Conservation (phyloP, 2,888 invertebrate genomes). For the Andrena camellia region DNA sequence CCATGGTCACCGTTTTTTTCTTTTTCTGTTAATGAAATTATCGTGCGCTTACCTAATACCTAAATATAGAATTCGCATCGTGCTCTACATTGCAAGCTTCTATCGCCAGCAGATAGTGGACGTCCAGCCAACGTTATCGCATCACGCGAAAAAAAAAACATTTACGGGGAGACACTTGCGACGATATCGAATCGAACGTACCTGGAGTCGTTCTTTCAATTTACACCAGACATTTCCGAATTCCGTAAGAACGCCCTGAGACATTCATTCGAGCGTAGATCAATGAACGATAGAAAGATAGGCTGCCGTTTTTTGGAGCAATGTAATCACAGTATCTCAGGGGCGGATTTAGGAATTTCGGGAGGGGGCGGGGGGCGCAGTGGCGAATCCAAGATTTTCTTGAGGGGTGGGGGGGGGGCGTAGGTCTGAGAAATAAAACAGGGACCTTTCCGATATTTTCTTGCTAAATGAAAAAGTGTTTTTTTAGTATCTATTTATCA, state of each 20-base stretch:
- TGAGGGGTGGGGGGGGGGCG: too few species aligned
- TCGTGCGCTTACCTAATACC: conserved; percentile 71
- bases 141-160: background rate
- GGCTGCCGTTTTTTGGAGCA: too few species aligned
- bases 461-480: too few species aligned
- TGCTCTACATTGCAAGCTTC: conserved; percentile 34
- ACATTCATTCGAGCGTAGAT: background rate
- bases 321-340: too few species aligned
- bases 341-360: too few species aligned
- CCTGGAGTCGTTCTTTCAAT: background rate
- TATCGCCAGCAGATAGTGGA: conserved; percentile 42
- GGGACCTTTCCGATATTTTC: too few species aligned
- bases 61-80: conserved; percentile 69
- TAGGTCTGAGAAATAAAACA: too few species aligned
- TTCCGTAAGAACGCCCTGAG: background rate
- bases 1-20: conserved; percentile 42
- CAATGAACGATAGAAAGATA: background rate
- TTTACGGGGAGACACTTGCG: background rate
- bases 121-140: conserved; percentile 33
- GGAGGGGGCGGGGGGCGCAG: too few species aligned
- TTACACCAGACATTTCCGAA: background rate
- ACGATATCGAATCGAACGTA: background rate
- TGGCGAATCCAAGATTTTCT: too few species aligned
- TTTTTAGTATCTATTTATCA: too few species aligned
- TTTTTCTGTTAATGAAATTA: conserved; percentile 71